phyloP scores from a whole-genome alignment of 2,113 vertebrate species.

The Protobothrops flavoviridis region DNA sequence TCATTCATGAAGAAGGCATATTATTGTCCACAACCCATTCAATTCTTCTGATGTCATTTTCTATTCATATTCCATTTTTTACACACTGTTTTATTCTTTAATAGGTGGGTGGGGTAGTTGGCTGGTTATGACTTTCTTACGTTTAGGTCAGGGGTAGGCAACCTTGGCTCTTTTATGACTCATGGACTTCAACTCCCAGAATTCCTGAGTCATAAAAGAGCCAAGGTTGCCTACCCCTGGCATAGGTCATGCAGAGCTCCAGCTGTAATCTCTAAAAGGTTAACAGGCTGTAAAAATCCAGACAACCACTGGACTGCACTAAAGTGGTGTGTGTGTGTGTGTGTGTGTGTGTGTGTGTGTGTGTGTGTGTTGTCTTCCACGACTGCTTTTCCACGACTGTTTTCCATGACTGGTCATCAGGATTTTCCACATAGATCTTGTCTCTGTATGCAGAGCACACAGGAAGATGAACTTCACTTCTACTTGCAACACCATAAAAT shows the following conservation, averaged over 20 bases:
- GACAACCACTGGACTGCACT: background rate
- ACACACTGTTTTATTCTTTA: background rate
- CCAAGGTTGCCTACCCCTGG: no score
- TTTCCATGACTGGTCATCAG: background rate
- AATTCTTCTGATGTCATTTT: background rate
- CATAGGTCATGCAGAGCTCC: background rate
- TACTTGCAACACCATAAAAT: background rate
- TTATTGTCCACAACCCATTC: background rate
- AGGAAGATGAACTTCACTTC: background rate
- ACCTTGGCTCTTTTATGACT: no score
- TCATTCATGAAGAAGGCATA: background rate
- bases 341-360: no score
- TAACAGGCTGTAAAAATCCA: background rate
- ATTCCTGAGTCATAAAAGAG: no score
- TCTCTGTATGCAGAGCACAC: background rate
- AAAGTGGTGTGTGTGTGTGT: background rate
- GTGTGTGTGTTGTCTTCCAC: background rate
- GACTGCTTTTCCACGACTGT: background rate
- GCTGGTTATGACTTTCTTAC: background rate
- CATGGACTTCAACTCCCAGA: no score
- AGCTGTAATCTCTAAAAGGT: background rate
- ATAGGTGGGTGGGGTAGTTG: background rate
- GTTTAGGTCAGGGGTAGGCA: background rate
- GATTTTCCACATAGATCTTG: background rate
- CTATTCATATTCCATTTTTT: background rate